A percentile compares a stretch with the other conserved stretches of the same genome.
phyloP scores from a whole-genome alignment of 2,113 vertebrate genomes.

The Bambusicola thoracicus region DNA sequence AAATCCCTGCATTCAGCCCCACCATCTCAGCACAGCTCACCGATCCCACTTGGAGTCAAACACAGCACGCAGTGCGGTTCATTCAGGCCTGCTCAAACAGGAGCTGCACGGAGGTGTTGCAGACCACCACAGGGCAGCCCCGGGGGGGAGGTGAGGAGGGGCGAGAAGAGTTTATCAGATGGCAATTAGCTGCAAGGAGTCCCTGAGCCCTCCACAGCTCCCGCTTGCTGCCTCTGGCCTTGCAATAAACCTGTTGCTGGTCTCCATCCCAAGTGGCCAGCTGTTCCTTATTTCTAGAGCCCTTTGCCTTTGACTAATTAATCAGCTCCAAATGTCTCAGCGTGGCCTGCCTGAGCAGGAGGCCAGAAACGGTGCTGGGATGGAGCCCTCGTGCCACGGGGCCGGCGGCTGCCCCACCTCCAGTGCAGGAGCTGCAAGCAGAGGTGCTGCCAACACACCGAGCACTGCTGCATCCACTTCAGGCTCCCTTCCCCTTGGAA shows the following conservation, averaged over 20 bases:
- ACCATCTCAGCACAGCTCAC: neutral
- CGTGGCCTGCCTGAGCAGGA: neutral
- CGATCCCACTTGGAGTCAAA: neutral
- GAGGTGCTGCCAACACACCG: neutral
- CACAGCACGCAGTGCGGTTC: neutral
- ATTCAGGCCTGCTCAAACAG: neutral
- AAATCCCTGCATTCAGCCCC: neutral
- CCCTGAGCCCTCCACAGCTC: neutral
- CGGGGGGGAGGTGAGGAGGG: neutral
- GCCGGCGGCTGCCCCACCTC: neutral
- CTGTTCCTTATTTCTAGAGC: slow-evolving; percentile 52
- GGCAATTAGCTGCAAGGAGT: slow-evolving; percentile 17
- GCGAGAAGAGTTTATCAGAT: neutral
- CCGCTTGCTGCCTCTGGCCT: neutral
- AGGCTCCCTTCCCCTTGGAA: neutral
- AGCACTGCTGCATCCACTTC: neutral
- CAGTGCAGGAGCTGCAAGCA: neutral
- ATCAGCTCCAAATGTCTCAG: slow-evolving; percentile 58
- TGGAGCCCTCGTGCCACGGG: neutral
- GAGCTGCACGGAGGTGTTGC: neutral
- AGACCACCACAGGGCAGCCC: neutral
- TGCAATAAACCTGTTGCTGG: slow-evolving; percentile 4
- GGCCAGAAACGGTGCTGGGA: neutral
- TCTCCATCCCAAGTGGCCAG: slow-evolving; percentile 13
- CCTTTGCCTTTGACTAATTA: slow-evolving; percentile 55